A percentile compares a stretch with the other conserved stretches of the same genome.
Conservation (phyloP, 2,888 invertebrate genomes). For the Trichogramma dendrolimi region DNA sequence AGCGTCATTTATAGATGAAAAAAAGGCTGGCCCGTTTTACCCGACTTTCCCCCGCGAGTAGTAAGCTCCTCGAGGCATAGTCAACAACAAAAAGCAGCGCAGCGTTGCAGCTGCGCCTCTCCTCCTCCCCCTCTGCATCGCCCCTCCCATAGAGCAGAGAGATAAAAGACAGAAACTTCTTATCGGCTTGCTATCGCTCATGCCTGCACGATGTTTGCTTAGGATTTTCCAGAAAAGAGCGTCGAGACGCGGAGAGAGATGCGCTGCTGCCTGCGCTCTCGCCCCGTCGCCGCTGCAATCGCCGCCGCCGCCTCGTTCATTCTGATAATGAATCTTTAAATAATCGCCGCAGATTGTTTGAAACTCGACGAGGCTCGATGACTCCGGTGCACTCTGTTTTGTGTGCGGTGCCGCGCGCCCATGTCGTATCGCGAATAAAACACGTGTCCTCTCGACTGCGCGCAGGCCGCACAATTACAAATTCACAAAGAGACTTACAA, state of each 20-base stretch:
- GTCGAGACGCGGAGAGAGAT: neutral
- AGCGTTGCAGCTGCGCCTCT: no score
- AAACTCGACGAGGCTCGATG: neutral
- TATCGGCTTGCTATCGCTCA: slow-evolving; percentile 18
- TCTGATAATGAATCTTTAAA: slow-evolving; percentile 5
- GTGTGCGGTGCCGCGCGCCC: no score
- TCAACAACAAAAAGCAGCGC: slow-evolving; percentile 13
- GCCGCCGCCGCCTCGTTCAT: neutral
- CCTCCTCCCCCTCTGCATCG: no score
- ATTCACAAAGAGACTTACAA: no score
- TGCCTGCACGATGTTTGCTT: slow-evolving; percentile 20
- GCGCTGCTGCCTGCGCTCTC: no score
- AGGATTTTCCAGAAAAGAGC: slow-evolving; percentile 27
- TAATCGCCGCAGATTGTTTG: neutral
- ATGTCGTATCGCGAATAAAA: no score
- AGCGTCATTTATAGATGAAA: no score
- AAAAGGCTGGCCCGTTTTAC: no score
- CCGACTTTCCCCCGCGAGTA: no score
- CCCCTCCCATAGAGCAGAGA: neutral
- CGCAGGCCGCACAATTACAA: no score
- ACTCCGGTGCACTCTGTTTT: neutral
- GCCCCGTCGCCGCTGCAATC: neutral
- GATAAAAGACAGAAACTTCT: slow-evolving; percentile 25
- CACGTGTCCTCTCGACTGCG: no score
- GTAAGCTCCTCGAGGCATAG: no score